A percentile compares a stretch with the other conserved stretches of the same genome.
Conservation (phyloP, 2,113 vertebrate genomes). For the Eudyptes chrysolophus region DNA sequence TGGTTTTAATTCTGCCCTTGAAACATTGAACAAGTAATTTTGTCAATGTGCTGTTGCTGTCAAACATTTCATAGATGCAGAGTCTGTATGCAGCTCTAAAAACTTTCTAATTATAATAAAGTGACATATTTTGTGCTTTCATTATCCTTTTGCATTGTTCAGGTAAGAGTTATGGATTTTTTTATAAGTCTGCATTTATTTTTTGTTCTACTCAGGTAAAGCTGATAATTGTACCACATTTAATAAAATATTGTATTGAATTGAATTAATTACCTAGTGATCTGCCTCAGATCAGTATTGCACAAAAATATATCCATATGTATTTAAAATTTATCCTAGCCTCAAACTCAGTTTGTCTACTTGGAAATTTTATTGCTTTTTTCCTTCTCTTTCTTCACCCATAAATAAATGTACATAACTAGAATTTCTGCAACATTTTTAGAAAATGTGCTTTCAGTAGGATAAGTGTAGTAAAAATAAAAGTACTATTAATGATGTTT, state of each 20-base stretch:
- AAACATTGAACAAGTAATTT: constrained; percentile 12
- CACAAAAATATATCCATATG: not conserved
- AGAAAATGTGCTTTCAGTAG: not conserved
- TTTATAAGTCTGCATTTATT: not conserved
- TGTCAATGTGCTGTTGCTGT: not conserved
- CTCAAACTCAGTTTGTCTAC: not conserved
- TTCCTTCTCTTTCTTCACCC: not conserved
- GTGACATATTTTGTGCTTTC: not conserved
- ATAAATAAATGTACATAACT: not conserved
- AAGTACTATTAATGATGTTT: not conserved
- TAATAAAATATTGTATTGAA: not conserved
- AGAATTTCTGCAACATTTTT: not conserved
- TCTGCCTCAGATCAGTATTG: not conserved
- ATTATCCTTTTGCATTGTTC: not conserved
- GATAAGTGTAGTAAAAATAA: not conserved
- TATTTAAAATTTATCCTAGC: not conserved
- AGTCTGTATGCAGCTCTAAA: not conserved
- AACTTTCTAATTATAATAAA: not conserved
- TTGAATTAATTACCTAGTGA: not conserved
- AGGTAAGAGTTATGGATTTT: not conserved
- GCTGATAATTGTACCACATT: not conserved
- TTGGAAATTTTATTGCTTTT: not conserved
- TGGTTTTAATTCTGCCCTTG: not conserved
- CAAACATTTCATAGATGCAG: not conserved
- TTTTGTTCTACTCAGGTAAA: not conserved